phyloP scores from a whole-genome alignment of 2,888 invertebrate species.

The Drosophila histrio region DNA sequence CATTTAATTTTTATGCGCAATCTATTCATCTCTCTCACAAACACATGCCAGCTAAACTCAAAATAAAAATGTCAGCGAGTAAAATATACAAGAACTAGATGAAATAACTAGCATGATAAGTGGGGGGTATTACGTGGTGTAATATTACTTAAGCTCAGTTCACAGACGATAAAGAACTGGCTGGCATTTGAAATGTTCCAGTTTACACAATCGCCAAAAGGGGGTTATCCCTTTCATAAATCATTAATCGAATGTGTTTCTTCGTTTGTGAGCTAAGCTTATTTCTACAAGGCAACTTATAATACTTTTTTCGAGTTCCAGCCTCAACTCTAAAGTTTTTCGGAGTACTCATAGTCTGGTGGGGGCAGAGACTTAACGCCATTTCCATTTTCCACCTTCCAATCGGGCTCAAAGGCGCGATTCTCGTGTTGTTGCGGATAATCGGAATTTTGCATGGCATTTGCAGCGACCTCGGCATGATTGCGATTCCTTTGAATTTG shows the following conservation, averaged over 20 bases:
- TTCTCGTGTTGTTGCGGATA: conserved; percentile 68
- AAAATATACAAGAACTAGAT: conserved; percentile 27
- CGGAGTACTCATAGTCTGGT: conserved; percentile 50
- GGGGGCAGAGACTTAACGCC: conserved; percentile 36
- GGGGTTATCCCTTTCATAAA: too few species aligned
- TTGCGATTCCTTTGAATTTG: conserved; percentile 84
- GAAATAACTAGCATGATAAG: conserved; percentile 40
- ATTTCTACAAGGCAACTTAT: conserved; percentile 40
- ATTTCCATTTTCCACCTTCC: conserved; percentile 69
- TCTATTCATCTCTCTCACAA: conserved; percentile 82
- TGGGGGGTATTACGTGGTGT: conserved; percentile 1
- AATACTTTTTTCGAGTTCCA: conserved; percentile 38
- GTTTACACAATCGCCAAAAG: too few species aligned
- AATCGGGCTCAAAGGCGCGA: conserved; percentile 78
- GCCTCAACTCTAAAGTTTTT: conserved; percentile 49
- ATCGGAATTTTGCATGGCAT: conserved; percentile 30
- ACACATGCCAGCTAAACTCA: conserved; percentile 55
- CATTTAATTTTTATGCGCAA: conserved; percentile 81
- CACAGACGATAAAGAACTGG: neutral
- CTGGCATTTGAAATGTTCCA: neutral
- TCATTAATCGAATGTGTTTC: too few species aligned
- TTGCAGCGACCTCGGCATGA: conserved; percentile 65
- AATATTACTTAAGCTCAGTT: conserved; percentile 14
- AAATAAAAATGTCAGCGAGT: conserved; percentile 43
- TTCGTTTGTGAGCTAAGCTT: neutral